Conservation (phyloP, 2,797 vertebrate genomes). For the Choloepus didactylus region DNA sequence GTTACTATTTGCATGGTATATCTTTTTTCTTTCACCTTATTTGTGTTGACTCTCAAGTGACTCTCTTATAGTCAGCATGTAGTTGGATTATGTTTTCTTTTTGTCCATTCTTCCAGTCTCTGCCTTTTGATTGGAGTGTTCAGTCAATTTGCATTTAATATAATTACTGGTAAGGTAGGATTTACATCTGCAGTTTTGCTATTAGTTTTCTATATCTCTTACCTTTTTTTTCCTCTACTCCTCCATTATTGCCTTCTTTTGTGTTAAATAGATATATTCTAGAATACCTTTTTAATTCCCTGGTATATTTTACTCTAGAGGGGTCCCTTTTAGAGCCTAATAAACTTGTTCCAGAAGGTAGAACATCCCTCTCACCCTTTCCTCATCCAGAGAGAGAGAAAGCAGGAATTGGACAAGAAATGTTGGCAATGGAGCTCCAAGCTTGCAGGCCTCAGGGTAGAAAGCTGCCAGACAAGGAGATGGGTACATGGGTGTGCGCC, state of each 20-base stretch:
- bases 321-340: background rate
- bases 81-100: too few relatives aligned
- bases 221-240: background rate
- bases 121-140: background rate
- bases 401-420: background rate
- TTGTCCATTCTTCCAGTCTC: background rate
- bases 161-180: background rate
- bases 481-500: background rate
- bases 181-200: background rate
- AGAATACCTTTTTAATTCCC: background rate
- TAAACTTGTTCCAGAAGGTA: background rate
- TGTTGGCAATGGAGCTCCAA: background rate
- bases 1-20: background rate
- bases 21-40: background rate
- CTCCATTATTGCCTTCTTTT: background rate
- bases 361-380: background rate
- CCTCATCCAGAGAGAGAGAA: background rate
- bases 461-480: background rate
- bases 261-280: background rate
- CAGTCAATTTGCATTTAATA: background rate
- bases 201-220: background rate
- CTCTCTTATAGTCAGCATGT: background rate
- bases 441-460: background rate
- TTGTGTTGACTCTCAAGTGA: constrained; percentile 1
- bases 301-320: background rate